phyloP scores from a whole-genome alignment of 2,113 vertebrate genomes.

The Pholis gunnellus region DNA sequence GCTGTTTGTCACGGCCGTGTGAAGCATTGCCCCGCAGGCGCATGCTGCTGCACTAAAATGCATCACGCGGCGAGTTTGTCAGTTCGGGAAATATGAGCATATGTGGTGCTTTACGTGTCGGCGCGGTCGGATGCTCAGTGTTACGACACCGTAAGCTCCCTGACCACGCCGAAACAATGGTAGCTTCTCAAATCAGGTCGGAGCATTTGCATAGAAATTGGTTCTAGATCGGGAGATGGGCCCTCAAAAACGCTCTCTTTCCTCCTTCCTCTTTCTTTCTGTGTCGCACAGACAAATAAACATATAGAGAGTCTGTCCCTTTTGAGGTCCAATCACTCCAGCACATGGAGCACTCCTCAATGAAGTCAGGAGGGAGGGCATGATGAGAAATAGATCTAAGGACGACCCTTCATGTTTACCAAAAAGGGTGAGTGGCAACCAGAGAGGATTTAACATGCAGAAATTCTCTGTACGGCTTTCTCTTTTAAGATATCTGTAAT shows the following conservation, averaged over 20 bases:
- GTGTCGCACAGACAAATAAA: conserved; percentile 29
- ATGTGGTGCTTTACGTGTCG: neutral
- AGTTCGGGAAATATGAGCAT: conserved; percentile 42
- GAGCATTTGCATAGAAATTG: conserved; percentile 81
- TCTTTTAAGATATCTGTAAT: conserved; percentile 36
- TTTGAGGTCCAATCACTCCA: conserved; percentile 61
- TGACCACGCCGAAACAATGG: conserved; percentile 39
- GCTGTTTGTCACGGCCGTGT: conserved; percentile 59
- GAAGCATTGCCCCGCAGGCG: conserved; percentile 27
- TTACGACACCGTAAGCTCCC: conserved; percentile 47
- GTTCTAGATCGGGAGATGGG: conserved; percentile 66
- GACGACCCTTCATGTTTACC: conserved; percentile 60
- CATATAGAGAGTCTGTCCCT: conserved; percentile 34
- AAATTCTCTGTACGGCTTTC: conserved; percentile 18
- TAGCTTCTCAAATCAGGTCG: conserved; percentile 52
- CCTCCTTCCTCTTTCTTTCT: neutral
- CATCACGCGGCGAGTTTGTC: conserved; percentile 47
- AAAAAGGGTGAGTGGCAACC: conserved; percentile 22
- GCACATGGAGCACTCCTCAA: conserved; percentile 59
- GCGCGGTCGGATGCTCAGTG: neutral
- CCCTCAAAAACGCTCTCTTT: conserved; percentile 29
- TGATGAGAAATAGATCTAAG: conserved; percentile 62
- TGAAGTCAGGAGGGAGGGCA: conserved; percentile 46
- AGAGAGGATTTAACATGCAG: conserved; percentile 19
- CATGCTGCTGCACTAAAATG: conserved; percentile 30